Conservation (phyloP, 2,888 invertebrate species). For the Oscheius myriophilus region DNA sequence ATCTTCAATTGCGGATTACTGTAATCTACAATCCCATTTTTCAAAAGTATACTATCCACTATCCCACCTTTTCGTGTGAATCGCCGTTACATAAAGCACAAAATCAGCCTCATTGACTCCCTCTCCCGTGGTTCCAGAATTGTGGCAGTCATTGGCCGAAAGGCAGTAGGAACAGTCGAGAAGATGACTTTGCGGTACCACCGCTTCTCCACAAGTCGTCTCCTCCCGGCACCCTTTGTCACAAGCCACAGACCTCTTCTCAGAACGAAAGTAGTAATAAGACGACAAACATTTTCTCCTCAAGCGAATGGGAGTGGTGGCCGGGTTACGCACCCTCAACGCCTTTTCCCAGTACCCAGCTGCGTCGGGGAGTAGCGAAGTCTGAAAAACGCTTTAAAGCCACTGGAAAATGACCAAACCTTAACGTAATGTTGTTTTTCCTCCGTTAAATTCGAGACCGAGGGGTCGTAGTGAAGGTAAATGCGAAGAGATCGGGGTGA, state of each 20-base stretch:
- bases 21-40: background rate
- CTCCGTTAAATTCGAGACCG: constrained; percentile 38
- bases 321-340: constrained; percentile 40
- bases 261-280: constrained; percentile 48
- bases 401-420: constrained; percentile 28
- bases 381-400: constrained; percentile 25
- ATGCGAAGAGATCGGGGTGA: constrained; percentile 50
- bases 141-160: constrained; percentile 72
- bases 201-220: constrained; percentile 95
- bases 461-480: constrained; percentile 53
- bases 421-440: constrained; percentile 55
- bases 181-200: constrained; percentile 90
- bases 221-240: constrained; percentile 68
- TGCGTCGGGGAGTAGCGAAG: constrained; percentile 53
- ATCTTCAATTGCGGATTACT: background rate
- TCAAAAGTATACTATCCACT: background rate
- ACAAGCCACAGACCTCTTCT: constrained; percentile 46
- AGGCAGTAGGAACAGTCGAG: constrained; percentile 77
- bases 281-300: constrained; percentile 51
- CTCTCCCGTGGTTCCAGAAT: constrained; percentile 76
- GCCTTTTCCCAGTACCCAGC: constrained; percentile 59
- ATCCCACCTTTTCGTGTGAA: constrained; percentile 38
- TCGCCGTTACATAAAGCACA: constrained; percentile 79
- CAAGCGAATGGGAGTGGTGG: constrained; percentile 40
- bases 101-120: constrained; percentile 85